Evolutionary conservation across 2,113 vertebrate species (phyloP).

Genomic region (Haliaeetus leucogaster): DNA sequence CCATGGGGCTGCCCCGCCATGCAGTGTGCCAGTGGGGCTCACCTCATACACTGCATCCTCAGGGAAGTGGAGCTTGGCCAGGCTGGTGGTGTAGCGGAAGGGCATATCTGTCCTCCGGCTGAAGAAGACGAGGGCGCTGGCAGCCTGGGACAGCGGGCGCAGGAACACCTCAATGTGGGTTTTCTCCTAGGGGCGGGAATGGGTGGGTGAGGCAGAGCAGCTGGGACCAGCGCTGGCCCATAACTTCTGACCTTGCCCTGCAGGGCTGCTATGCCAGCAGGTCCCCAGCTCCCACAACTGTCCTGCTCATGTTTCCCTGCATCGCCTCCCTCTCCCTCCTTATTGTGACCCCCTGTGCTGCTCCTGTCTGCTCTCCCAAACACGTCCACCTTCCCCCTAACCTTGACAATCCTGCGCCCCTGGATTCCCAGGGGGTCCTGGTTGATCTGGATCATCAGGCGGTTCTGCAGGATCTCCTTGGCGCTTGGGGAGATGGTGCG

Average conservation of each 20-base stretch:
- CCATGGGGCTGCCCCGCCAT: neutral
- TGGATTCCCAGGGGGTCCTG: slow-evolving; percentile 89
- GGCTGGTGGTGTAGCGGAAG: slow-evolving; percentile 78
- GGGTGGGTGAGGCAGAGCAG: neutral
- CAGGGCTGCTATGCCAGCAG: neutral
- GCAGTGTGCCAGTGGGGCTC: neutral
- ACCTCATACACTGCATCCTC: slow-evolving; percentile 74
- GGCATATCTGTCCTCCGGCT: slow-evolving; percentile 88
- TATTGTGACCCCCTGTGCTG: neutral
- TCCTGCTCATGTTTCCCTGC: neutral
- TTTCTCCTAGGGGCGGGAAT: slow-evolving; percentile 72
- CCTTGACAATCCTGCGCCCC: slow-evolving; percentile 85
- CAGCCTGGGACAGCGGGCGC: slow-evolving; percentile 74
- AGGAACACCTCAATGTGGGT: slow-evolving; percentile 82
- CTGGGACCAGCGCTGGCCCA: neutral
- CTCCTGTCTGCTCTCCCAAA: neutral
- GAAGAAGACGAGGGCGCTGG: slow-evolving; percentile 87
- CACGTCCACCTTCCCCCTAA: neutral
- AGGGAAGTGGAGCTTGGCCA: slow-evolving; percentile 77
- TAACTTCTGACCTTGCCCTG: neutral
- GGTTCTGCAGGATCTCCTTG: slow-evolving; percentile 86
- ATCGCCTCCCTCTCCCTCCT: neutral
- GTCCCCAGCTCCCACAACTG: neutral
- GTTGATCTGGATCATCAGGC: slow-evolving; percentile 84
- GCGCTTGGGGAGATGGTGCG: slow-evolving; percentile 77